phyloP scores from a whole-genome alignment of 2,113 vertebrate genomes.

The Eurypyga helias region DNA sequence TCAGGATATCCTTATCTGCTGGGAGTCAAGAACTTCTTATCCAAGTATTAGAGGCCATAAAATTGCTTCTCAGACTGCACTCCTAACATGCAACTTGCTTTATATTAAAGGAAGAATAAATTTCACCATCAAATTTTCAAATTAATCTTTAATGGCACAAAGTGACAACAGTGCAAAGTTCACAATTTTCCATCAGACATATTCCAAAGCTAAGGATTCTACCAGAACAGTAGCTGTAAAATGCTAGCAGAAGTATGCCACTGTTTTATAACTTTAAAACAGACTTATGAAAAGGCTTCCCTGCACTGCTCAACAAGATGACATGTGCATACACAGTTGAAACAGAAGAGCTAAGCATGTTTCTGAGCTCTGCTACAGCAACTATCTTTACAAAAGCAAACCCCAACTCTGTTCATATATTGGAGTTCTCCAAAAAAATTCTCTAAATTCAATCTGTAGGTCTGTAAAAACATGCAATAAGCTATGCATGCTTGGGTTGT shows the following conservation, averaged over 20 bases:
- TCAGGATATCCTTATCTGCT: constrained; percentile 29
- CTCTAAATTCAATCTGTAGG: background rate
- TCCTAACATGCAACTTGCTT: constrained; percentile 2
- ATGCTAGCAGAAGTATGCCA: background rate
- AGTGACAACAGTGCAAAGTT: background rate
- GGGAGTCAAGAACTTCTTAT: constrained; percentile 46
- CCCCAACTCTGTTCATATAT: background rate
- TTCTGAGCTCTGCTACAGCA: background rate
- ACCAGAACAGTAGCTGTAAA: background rate
- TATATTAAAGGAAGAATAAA: background rate
- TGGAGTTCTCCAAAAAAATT: background rate
- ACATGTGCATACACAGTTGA: background rate
- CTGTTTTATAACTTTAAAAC: background rate
- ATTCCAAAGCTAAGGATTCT: background rate
- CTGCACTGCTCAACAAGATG: background rate
- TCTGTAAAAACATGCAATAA: background rate
- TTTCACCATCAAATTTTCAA: background rate
- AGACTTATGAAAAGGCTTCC: background rate
- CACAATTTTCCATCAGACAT: background rate
- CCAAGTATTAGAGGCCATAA: background rate
- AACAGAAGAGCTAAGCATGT: background rate
- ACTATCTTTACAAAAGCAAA: background rate
- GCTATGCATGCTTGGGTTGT: background rate
- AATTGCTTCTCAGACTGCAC: constrained; percentile 19
- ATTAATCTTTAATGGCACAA: background rate